A percentile compares a stretch with the other conserved stretches of the same genome.
phyloP scores from a whole-genome alignment of 1,140 invertebrate species.

The Rhynchophorus ferrugineus region DNA sequence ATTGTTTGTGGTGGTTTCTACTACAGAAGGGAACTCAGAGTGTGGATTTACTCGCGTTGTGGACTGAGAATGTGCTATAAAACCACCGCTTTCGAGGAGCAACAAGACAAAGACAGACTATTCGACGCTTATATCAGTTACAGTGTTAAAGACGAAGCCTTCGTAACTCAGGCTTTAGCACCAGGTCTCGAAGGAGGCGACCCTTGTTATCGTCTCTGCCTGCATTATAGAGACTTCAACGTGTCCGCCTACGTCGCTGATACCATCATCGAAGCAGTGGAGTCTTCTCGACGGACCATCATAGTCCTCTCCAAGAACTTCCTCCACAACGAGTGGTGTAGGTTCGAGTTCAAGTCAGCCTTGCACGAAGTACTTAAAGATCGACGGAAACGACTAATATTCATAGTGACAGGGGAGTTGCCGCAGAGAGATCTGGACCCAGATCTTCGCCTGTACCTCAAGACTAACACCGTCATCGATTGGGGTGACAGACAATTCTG shows the following conservation, averaged over 20 bases:
- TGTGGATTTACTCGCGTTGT: slow-evolving; percentile 82
- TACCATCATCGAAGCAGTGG: slow-evolving; percentile 83
- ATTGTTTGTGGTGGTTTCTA: slow-evolving; percentile 68
- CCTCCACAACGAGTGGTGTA: slow-evolving; percentile 87
- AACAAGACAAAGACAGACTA: slow-evolving; percentile 71
- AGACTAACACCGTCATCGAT: slow-evolving; percentile 82
- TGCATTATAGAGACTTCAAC: slow-evolving; percentile 81
- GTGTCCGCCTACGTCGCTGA: slow-evolving; percentile 78
- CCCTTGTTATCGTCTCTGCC: slow-evolving; percentile 69
- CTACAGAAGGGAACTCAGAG: slow-evolving; percentile 72
- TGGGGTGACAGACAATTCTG: slow-evolving; percentile 92
- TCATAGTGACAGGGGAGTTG: slow-evolving; percentile 77
- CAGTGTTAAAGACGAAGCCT: slow-evolving; percentile 82
- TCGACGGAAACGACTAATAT: slow-evolving; percentile 70
- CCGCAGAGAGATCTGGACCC: slow-evolving; percentile 79
- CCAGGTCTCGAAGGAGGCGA: slow-evolving; percentile 70
- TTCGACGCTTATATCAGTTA: slow-evolving; percentile 90
- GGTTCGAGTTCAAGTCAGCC: slow-evolving; percentile 87
- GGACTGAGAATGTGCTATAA: slow-evolving; percentile 77
- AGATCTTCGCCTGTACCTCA: slow-evolving; percentile 80
- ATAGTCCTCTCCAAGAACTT: slow-evolving; percentile 88
- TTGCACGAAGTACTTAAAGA: slow-evolving; percentile 85
- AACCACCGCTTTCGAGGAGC: slow-evolving; percentile 64
- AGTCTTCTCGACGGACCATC: slow-evolving; percentile 81
- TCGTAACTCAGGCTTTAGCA: slow-evolving; percentile 77